Conservation (phyloP, 2,888 invertebrate genomes). For the Pseudococcus longispinus region DNA sequence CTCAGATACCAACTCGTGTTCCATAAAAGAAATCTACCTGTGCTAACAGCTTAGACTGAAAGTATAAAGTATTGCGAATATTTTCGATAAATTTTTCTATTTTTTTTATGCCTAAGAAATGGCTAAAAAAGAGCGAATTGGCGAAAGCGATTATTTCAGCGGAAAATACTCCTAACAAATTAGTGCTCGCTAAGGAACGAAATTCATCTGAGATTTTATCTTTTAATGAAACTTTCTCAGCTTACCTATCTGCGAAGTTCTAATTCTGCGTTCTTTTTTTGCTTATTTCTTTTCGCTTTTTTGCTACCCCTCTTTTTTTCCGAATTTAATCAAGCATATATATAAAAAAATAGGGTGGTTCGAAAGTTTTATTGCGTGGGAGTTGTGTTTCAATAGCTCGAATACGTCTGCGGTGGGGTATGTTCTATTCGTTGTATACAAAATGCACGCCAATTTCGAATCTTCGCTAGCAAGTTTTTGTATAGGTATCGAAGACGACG, state of each 20-base stretch:
- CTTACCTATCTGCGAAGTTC: background rate
- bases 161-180: conserved; percentile 35
- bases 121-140: background rate
- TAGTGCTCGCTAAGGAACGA: conserved; percentile 35
- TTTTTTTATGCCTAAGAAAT: background rate
- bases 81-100: background rate
- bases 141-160: conserved; percentile 7
- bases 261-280: background rate
- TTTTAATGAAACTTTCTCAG: conserved; percentile 40
- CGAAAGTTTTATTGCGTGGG: conserved; percentile 7
- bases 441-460: background rate
- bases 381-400: background rate
- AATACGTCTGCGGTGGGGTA: background rate
- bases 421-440: background rate
- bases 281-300: background rate
- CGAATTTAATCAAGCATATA: conserved; percentile 30
- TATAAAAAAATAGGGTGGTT: background rate
- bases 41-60: too few relatives aligned
- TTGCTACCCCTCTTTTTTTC: background rate
- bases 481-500: background rate
- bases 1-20: too few relatives aligned
- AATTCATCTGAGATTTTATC: conserved; percentile 33
- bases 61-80: background rate
- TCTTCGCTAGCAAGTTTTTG: background rate
- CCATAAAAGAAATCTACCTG: too few relatives aligned